Conservation (phyloP, 2,888 invertebrate species). For the Lasioglossum morio region DNA sequence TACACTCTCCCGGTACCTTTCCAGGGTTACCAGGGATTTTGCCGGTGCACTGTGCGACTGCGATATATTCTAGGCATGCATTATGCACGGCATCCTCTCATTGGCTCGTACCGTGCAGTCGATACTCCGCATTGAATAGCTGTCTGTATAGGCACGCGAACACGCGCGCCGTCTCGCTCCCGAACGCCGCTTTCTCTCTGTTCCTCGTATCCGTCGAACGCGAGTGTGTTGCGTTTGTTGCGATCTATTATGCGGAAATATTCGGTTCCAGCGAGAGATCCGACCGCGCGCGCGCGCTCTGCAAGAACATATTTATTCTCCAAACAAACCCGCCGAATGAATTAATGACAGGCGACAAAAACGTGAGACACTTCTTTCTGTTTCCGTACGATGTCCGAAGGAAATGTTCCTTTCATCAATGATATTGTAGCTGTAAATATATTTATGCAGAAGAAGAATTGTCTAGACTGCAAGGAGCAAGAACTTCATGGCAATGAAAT, state of each 20-base stretch:
- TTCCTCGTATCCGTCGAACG: background rate
- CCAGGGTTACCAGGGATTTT: constrained; percentile 60
- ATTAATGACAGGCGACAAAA: background rate
- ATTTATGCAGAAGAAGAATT: no score
- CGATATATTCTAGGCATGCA: constrained; percentile 76
- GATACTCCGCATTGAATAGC: constrained; percentile 76
- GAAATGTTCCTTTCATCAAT: no score
- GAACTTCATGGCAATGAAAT: no score
- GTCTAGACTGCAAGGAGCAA: no score
- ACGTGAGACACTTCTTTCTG: background rate
- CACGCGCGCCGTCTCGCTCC: constrained; percentile 19
- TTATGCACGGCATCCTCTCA: constrained; percentile 78
- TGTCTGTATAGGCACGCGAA: constrained; percentile 68
- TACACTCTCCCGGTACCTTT: constrained; percentile 27
- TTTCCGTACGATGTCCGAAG: no score
- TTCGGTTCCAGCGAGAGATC: constrained; percentile 60
- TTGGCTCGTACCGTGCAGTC: constrained; percentile 75
- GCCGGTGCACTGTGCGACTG: constrained; percentile 64
- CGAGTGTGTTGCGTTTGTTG: constrained; percentile 74
- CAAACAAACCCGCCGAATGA: background rate
- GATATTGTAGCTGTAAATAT: no score
- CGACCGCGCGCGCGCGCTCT: constrained; percentile 6
- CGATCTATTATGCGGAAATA: constrained; percentile 78
- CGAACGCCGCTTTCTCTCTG: background rate
- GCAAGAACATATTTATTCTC: constrained; percentile 26